Conservation (phyloP, 2,797 vertebrate genomes). For the Phoebastria nigripes region DNA sequence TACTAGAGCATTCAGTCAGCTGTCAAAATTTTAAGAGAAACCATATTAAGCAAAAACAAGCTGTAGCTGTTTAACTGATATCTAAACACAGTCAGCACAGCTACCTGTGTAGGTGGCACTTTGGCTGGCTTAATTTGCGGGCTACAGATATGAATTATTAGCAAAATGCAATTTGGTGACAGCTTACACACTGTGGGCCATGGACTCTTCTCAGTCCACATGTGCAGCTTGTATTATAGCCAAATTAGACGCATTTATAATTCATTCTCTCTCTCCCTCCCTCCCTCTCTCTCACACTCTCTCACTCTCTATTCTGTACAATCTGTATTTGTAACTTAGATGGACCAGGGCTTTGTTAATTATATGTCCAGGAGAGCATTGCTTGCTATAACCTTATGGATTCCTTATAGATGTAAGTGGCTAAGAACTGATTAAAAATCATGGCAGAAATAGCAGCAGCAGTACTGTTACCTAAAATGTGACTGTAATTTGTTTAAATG, state of each 20-base stretch:
- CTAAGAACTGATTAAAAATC: background rate
- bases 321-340: background rate
- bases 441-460: background rate
- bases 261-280: background rate
- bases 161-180: background rate
- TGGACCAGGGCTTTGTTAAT: background rate
- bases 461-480: background rate
- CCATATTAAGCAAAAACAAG: slow-evolving; percentile 42
- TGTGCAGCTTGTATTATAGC: background rate
- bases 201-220: slow-evolving; percentile 12
- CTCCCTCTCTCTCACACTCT: background rate
- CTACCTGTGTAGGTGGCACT: slow-evolving; percentile 28
- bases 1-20: slow-evolving; percentile 57
- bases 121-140: slow-evolving; percentile 51
- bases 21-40: slow-evolving; percentile 62
- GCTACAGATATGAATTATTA: slow-evolving; percentile 23
- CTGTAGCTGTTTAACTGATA: slow-evolving; percentile 41
- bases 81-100: slow-evolving; percentile 24
- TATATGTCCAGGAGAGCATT: background rate
- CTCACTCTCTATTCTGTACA: background rate
- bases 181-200: background rate
- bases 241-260: slow-evolving; percentile 27
- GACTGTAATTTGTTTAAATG: background rate
- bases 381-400: background rate
- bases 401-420: background rate